Conservation (phyloP, 2,888 invertebrate species). For the Pristionchus maxplancki region DNA sequence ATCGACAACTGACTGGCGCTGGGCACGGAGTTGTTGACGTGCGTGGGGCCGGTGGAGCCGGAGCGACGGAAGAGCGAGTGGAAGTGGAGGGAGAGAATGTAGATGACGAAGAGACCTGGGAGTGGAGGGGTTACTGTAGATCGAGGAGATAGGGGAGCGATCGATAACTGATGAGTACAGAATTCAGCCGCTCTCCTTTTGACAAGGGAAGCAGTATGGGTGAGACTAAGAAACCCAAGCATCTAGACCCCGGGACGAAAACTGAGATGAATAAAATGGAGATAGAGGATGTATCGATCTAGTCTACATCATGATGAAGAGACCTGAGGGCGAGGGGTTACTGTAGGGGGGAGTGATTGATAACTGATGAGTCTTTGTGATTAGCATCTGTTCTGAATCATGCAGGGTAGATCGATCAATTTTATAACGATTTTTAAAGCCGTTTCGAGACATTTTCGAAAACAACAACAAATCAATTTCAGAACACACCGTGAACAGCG, state of each 20-base stretch:
- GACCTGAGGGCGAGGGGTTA: too few species aligned
- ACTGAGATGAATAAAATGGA: too few species aligned
- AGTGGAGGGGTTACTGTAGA: background rate
- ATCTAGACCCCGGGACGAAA: too few species aligned
- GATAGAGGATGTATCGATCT: too few species aligned
- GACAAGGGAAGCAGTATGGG: too few species aligned
- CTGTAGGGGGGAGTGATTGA: too few species aligned
- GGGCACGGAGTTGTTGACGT: background rate
- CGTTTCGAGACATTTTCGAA: too few species aligned
- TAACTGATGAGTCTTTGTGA: too few species aligned
- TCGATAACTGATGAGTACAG: background rate
- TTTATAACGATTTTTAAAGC: background rate
- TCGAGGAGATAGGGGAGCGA: background rate
- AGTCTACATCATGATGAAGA: too few species aligned
- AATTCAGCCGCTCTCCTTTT: too few species aligned
- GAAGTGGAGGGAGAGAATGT: conserved; percentile 5
- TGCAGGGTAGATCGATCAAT: background rate
- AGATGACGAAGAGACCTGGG: background rate
- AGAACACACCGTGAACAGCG: background rate
- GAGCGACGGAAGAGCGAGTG: conserved; percentile 3
- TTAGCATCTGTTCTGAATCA: too few species aligned
- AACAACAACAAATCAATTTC: background rate
- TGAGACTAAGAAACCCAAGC: too few species aligned
- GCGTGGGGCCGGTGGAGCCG: background rate
- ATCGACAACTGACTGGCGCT: background rate